phyloP scores from a whole-genome alignment of 2,113 vertebrate genomes.

The Parus major region DNA sequence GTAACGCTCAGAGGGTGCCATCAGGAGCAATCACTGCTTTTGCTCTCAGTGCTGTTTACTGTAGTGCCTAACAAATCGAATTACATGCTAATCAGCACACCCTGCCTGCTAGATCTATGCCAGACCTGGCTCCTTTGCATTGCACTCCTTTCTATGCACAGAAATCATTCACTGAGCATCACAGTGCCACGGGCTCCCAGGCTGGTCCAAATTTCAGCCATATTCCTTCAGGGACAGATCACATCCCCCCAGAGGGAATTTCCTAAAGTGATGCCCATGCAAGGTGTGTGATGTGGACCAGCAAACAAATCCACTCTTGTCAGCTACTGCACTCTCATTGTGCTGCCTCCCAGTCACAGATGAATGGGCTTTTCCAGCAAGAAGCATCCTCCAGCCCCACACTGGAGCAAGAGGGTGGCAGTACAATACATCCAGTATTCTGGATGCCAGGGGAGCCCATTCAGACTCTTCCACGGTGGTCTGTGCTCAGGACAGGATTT shows the following conservation, averaged over 20 bases:
- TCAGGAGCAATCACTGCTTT: not conserved
- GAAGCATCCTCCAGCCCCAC: not conserved
- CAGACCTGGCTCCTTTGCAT: not conserved
- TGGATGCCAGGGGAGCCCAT: not conserved
- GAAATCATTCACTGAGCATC: not conserved
- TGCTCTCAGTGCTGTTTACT: not conserved
- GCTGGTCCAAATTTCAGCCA: accelerated
- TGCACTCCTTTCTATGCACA: not conserved
- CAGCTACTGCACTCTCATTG: accelerated
- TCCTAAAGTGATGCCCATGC: not conserved
- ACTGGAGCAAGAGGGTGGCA: not conserved
- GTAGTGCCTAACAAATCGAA: not conserved
- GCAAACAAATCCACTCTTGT: not conserved
- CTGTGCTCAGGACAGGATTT: not conserved
- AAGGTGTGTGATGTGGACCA: not conserved
- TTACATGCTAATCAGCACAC: constrained; percentile 1
- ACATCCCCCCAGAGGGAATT: accelerated
- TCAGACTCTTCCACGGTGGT: not conserved
- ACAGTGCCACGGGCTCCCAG: not conserved
- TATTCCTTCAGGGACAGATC: accelerated
- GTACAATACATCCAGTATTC: no score
- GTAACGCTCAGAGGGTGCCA: not conserved
- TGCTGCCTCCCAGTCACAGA: not conserved
- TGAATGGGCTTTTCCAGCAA: not conserved
- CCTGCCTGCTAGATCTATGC: not conserved